Base-by-base conservation (phyloP, 53 echinoderm and acorn worm genomes). In the Mesocentrotus franciscanus region DNA sequence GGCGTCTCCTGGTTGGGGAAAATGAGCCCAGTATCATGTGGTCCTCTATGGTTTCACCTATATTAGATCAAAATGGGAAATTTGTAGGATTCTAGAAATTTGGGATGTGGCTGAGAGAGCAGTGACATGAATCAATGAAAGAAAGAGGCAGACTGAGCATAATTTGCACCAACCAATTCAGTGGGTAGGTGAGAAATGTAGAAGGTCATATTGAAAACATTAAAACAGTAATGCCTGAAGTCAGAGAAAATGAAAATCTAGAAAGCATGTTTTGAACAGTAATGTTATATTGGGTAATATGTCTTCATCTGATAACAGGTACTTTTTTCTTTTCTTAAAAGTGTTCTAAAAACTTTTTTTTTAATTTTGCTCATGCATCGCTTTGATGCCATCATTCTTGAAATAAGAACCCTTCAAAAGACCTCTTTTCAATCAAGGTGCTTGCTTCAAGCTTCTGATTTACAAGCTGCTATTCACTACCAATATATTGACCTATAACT, bases 11-110 rank as follows among this genome's bases (percentile, higher is more conserved):
- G 58, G 87, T 26, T 87, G 34, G 20, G 36, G 49, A 35, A 66
- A 91, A 62, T 33, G 61, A 62, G 35, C 20, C 35, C 5, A 22
- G 66, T 91, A 66, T 91, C 91, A 91, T 61, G 10, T 91, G 66
- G 61, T 33, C 91, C 20, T 62, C 91, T 91, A 66, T 91, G 35
- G 91, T 91, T 91, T 91, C 91, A 64, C 32, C 36, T 66, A 33
- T 87, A 87, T 87, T 57, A 87, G 59, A 87, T 87, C 87, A 87
- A 87, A 87, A 29, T 57, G 36, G 58, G 34, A 87, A 58, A 87
- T 87, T 87, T 87, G 29, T 87, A 27, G 56, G n/a, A 87, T 87
- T 87, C 58, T 87, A 59, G 87, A 87, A 87, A 58, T 87, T 57
- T 10, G 59, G 87, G 27, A 58, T 27, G 27, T 87, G n/a, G 59